phyloP scores from a whole-genome alignment of 2,888 invertebrate species.

The Cryptophagus acutangulus region DNA sequence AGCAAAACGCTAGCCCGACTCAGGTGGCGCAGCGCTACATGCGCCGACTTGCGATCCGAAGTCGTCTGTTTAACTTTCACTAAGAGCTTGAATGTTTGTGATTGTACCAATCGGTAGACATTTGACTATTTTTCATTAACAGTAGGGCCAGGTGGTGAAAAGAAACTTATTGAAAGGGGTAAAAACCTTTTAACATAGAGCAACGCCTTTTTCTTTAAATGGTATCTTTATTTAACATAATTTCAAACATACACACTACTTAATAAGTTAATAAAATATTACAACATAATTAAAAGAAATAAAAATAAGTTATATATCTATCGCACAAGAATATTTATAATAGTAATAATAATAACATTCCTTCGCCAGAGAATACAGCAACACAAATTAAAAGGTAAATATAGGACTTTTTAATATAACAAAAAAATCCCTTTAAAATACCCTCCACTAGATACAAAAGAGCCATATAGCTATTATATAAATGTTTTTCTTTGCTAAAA shows the following conservation, averaged over 20 bases:
- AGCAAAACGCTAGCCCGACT: too few relatives aligned
- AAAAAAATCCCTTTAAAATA: neutral
- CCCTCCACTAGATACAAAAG: conserved; percentile 1
- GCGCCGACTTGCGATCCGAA: too few relatives aligned
- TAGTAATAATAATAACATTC: conserved; percentile 31
- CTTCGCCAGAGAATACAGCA: conserved; percentile 29
- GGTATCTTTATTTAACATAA: conserved; percentile 32
- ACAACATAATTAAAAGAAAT: conserved; percentile 37
- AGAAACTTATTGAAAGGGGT: too few relatives aligned
- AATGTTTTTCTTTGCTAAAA: too few relatives aligned
- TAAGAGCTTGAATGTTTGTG: too few relatives aligned
- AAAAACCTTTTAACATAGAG: too few relatives aligned
- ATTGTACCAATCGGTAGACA: too few relatives aligned
- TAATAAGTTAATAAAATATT: conserved; percentile 40
- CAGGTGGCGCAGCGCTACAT: too few relatives aligned
- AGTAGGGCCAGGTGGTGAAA: too few relatives aligned
- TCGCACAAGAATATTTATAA: conserved; percentile 31
- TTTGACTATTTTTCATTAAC: too few relatives aligned
- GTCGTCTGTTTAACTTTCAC: too few relatives aligned
- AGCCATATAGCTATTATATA: neutral
- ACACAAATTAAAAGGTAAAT: neutral
- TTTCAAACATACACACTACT: conserved; percentile 38
- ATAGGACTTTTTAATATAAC: neutral
- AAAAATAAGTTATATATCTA: conserved; percentile 37
- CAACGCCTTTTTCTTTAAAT: neutral